phyloP scores from a whole-genome alignment of 2,888 invertebrate genomes.

The Apamea anceps region DNA sequence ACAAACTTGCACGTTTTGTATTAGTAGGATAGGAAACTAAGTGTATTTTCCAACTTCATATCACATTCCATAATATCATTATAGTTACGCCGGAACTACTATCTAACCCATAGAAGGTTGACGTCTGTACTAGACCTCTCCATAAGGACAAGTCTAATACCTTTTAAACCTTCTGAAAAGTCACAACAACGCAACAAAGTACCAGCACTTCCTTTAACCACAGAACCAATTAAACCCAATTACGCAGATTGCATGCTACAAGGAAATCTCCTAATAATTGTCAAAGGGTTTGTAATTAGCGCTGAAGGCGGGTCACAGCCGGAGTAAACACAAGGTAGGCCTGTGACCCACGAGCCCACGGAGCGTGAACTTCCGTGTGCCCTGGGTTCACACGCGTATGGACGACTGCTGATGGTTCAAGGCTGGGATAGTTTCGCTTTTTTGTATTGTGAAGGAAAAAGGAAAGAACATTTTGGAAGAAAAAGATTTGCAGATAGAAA shows the following conservation, averaged over 20 bases:
- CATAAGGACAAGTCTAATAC: not conserved
- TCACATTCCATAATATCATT: too few species aligned
- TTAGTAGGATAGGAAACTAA: not conserved
- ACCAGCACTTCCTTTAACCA: slow-evolving; percentile 4
- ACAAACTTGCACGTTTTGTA: too few species aligned
- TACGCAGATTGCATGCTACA: slow-evolving; percentile 37
- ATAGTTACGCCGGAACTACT: too few species aligned
- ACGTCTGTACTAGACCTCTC: too few species aligned
- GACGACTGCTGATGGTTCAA: slow-evolving; percentile 48
- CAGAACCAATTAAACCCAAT: slow-evolving; percentile 55
- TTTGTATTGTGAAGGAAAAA: slow-evolving; percentile 15
- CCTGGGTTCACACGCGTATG: slow-evolving; percentile 70
- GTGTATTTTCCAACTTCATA: not conserved
- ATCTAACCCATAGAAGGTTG: not conserved
- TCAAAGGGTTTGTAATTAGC: slow-evolving; percentile 63
- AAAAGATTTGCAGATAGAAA: not conserved
- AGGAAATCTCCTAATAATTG: slow-evolving; percentile 62
- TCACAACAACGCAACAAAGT: slow-evolving; percentile 3
- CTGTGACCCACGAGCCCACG: slow-evolving; percentile 35
- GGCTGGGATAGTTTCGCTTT: slow-evolving; percentile 61
- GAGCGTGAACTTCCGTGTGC: slow-evolving; percentile 75
- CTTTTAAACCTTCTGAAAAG: not conserved
- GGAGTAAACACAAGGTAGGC: slow-evolving; percentile 56
- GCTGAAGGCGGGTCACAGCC: slow-evolving; percentile 35
- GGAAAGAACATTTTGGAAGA: not conserved